phyloP scores from a whole-genome alignment of 2,888 invertebrate species.

The Ichneumoninae sp. region DNA sequence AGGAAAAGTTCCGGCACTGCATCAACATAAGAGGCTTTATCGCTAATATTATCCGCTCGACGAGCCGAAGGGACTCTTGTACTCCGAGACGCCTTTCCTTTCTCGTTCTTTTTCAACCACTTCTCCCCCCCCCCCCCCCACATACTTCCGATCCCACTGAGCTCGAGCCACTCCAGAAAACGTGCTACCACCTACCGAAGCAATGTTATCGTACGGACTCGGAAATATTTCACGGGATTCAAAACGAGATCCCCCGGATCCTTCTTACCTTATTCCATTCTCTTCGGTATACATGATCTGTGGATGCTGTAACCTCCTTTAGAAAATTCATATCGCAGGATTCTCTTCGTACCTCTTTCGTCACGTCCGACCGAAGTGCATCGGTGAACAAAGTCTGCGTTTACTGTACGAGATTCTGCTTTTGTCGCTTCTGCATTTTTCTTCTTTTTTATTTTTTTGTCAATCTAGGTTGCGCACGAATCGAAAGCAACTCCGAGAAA shows the following conservation, averaged over 20 bases:
- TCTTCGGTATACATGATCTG: background rate
- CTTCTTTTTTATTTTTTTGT: background rate
- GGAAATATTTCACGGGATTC: constrained; percentile 43
- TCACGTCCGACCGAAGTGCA: background rate
- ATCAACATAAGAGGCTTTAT: constrained; percentile 64
- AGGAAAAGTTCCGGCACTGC: constrained; percentile 44
- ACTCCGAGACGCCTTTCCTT: constrained; percentile 33
- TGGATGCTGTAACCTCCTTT: background rate
- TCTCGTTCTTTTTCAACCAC: background rate
- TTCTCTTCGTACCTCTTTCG: background rate
- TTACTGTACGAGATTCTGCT: background rate
- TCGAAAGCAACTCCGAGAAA: background rate
- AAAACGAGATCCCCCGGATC: background rate
- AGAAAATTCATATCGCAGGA: background rate
- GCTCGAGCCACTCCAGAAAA: constrained; percentile 32
- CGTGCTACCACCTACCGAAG: constrained; percentile 20
- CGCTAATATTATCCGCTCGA: constrained; percentile 60
- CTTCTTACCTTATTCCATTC: constrained; percentile 8
- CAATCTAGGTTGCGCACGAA: background rate
- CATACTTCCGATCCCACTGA: constrained; percentile 1
- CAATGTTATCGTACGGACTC: constrained; percentile 26
- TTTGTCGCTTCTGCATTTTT: background rate
- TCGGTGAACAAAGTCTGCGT: background rate
- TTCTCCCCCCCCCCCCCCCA: background rate
- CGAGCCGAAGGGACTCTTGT: constrained; percentile 28